Conservation (phyloP, 2,888 invertebrate species). For the Tipula lateralis region DNA sequence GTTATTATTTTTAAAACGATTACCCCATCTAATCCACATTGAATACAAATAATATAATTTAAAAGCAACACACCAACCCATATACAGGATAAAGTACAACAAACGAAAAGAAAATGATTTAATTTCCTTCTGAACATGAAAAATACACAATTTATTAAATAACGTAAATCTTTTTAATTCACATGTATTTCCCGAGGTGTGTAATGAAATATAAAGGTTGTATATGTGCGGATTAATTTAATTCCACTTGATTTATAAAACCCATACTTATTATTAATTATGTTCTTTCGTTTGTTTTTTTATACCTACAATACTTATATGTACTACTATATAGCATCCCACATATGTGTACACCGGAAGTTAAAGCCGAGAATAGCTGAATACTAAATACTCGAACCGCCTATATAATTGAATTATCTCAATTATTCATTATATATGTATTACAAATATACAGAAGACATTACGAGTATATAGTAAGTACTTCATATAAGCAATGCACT, state of each 20-base stretch:
- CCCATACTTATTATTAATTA: not conserved
- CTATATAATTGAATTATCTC: not conserved
- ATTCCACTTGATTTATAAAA: not conserved
- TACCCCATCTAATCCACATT: not conserved
- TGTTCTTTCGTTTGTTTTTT: not conserved
- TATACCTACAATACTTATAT: not conserved
- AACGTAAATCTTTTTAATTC: slow-evolving; percentile 15
- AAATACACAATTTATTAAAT: not conserved
- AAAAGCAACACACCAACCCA: not conserved
- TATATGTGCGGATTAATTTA: not conserved
- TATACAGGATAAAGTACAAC: not conserved
- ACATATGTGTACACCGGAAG: not conserved
- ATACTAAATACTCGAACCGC: not conserved
- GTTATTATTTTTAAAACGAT: too few species aligned
- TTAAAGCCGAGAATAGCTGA: not conserved
- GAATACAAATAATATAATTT: not conserved
- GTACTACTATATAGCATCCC: not conserved
- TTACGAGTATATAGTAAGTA: too few species aligned
- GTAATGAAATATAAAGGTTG: not conserved
- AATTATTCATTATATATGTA: not conserved
- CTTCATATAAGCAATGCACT: not conserved
- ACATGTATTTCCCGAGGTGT: not conserved
- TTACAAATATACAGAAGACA: not conserved
- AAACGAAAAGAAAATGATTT: not conserved
- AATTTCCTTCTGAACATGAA: not conserved